Conservation (phyloP, 2,888 invertebrate genomes). For the Synergus japonicus region DNA sequence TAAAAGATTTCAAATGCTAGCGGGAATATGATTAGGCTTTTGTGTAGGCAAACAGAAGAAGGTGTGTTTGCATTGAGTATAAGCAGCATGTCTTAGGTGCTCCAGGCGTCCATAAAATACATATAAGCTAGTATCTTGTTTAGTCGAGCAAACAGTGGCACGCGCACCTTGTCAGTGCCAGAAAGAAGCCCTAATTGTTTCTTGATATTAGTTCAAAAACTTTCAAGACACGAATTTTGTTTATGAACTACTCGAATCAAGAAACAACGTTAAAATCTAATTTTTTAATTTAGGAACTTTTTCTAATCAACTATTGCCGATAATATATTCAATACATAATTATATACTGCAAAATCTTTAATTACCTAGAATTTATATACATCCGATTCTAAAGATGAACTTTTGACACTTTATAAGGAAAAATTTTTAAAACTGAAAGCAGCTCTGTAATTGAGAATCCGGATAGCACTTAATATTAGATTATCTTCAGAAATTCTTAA, state of each 20-base stretch:
- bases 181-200: slow-evolving; percentile 61
- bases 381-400: background rate
- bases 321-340: background rate
- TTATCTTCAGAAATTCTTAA: slow-evolving; percentile 30
- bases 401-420: background rate
- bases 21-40: slow-evolving; percentile 12
- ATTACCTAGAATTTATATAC: too few relatives aligned
- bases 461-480: slow-evolving; percentile 28
- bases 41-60: slow-evolving; percentile 3
- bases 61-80: slow-evolving; percentile 15
- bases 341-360: too few relatives aligned
- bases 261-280: background rate
- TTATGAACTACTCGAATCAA: background rate
- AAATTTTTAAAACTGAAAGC: background rate
- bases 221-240: slow-evolving; percentile 44
- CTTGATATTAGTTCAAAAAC: slow-evolving; percentile 64
- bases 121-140: slow-evolving; percentile 66
- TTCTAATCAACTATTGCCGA: background rate
- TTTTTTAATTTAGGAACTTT: background rate
- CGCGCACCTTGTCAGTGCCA: slow-evolving; percentile 60
- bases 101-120: slow-evolving; percentile 34
- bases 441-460: background rate
- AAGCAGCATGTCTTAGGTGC: slow-evolving; percentile 30
- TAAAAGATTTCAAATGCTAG: background rate
- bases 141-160: slow-evolving; percentile 74